Conservation (phyloP, 2,888 invertebrate species). For the Dichetophora obliterata region DNA sequence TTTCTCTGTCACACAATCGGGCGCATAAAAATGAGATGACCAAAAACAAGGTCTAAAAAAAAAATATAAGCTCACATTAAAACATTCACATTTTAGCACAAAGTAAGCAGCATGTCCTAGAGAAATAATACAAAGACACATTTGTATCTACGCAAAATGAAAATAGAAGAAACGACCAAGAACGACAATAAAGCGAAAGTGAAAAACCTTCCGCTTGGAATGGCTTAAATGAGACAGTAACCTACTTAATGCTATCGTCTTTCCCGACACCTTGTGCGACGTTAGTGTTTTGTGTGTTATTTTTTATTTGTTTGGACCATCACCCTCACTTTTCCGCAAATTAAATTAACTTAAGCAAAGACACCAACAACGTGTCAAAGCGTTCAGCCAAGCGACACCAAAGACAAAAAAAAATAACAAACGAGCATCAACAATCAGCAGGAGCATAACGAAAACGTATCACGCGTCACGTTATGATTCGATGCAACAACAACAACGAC, state of each 20-base stretch:
- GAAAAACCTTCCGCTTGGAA: no score
- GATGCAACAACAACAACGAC: not conserved
- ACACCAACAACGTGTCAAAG: not conserved
- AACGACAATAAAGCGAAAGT: no score
- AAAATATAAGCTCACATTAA: no score
- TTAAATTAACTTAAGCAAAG: conserved; percentile 22
- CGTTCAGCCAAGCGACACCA: conserved; percentile 27
- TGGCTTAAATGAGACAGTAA: no score
- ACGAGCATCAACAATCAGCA: conserved; percentile 25
- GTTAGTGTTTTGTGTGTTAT: not conserved
- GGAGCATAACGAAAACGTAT: conserved; percentile 16
- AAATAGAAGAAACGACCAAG: no score
- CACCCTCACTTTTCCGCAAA: conserved; percentile 2
- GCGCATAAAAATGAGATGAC: not conserved
- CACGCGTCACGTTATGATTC: conserved; percentile 21
- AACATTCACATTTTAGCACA: conserved; percentile 3
- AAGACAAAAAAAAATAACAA: conserved; percentile 31
- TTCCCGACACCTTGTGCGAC: not conserved
- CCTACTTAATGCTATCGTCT: not conserved
- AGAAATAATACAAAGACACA: not conserved
- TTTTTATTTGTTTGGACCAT: not conserved
- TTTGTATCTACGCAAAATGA: not conserved
- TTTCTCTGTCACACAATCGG: not conserved
- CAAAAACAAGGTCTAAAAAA: not conserved
- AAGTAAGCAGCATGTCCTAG: conserved; percentile 23